Percentiles rank a stretch among this genome's conserved stretches.
Evolutionary conservation across 2,113 vertebrate species (phyloP).

Genomic region (Centropristis striata): DNA sequence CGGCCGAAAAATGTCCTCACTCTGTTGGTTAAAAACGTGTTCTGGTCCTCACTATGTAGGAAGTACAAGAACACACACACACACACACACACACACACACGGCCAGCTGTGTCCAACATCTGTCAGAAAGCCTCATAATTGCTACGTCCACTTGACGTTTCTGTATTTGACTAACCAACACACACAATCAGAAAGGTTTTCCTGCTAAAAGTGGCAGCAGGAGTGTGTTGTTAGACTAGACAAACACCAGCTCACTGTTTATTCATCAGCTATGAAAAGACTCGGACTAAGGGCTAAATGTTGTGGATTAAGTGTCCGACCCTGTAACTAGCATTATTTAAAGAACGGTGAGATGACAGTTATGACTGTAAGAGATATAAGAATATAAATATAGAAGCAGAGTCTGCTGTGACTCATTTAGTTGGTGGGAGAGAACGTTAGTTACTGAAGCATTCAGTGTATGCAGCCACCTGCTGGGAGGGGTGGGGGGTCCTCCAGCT

Average conservation of each 20-base stretch:
- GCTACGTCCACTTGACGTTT: slow-evolving; percentile 72
- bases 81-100: slow-evolving; percentile 36
- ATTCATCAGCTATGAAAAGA: slow-evolving; percentile 72
- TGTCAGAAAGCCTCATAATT: slow-evolving; percentile 79
- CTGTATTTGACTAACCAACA: slow-evolving; percentile 74
- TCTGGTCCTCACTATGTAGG: too few species aligned
- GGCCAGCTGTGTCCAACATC: slow-evolving; percentile 74
- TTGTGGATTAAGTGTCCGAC: slow-evolving; percentile 39
- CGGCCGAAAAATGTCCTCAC: too few species aligned
- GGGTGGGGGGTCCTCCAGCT: slow-evolving; percentile 18
- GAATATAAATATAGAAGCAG: slow-evolving; percentile 54
- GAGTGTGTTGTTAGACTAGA: slow-evolving; percentile 68
- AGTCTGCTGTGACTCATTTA: slow-evolving; percentile 51
- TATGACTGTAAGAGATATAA: slow-evolving; percentile 26
- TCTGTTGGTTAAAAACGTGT: too few species aligned
- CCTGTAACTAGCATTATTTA: slow-evolving; percentile 65
- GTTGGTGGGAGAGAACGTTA: slow-evolving; percentile 38
- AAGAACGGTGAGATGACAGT: slow-evolving; percentile 56
- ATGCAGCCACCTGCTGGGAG: slow-evolving; percentile 49
- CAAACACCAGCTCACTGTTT: slow-evolving; percentile 69
- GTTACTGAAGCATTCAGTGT: slow-evolving; percentile 32
- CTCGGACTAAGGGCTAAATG: slow-evolving; percentile 42
- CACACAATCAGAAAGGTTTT: slow-evolving; percentile 78
- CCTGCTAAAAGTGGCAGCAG: slow-evolving; percentile 71
- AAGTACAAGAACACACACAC: slow-evolving; percentile 40